phyloP scores from a whole-genome alignment of 2,888 invertebrate genomes.

The Nowickia ferox region DNA sequence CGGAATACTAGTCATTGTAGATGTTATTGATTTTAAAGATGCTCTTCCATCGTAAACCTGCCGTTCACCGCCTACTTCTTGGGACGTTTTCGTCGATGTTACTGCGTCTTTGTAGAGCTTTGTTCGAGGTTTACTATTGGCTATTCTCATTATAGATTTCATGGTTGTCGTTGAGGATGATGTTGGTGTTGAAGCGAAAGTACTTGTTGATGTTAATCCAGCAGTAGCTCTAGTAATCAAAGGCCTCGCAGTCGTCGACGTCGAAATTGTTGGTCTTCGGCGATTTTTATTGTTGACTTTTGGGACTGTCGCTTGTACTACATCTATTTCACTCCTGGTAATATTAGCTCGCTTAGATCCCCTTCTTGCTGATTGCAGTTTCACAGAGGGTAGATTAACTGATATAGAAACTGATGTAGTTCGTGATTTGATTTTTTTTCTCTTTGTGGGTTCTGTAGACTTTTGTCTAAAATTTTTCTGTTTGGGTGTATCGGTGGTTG shows the following conservation, averaged over 20 bases:
- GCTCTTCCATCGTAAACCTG: constrained; percentile 1
- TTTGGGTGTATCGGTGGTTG: constrained; percentile 33
- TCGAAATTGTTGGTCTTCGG: neutral
- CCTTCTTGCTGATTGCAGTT: constrained; percentile 14
- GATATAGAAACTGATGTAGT: constrained; percentile 6
- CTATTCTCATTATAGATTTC: constrained; percentile 61
- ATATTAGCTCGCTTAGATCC: constrained; percentile 42
- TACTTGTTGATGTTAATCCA: neutral
- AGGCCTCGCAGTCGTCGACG: constrained; percentile 18
- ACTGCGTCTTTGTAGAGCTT: constrained; percentile 12
- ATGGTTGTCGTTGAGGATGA: constrained; percentile 46
- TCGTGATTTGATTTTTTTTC: constrained; percentile 41
- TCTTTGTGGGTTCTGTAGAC: constrained; percentile 32
- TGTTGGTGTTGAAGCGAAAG: neutral
- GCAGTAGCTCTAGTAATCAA: neutral
- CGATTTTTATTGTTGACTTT: constrained; percentile 38
- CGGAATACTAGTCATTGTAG: constrained; percentile 48
- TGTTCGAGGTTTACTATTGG: constrained; percentile 46
- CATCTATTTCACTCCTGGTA: constrained; percentile 26
- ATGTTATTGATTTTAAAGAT: constrained; percentile 26
- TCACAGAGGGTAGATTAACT: neutral
- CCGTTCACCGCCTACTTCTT: neutral
- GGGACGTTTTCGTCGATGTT: neutral
- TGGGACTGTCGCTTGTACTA: neutral
- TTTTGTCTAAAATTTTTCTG: constrained; percentile 18